Percentiles rank a stretch among this genome's conserved stretches.
Evolutionary conservation across 2,113 vertebrate species (phyloP).

Genomic region (Corvus moneduloides): DNA sequence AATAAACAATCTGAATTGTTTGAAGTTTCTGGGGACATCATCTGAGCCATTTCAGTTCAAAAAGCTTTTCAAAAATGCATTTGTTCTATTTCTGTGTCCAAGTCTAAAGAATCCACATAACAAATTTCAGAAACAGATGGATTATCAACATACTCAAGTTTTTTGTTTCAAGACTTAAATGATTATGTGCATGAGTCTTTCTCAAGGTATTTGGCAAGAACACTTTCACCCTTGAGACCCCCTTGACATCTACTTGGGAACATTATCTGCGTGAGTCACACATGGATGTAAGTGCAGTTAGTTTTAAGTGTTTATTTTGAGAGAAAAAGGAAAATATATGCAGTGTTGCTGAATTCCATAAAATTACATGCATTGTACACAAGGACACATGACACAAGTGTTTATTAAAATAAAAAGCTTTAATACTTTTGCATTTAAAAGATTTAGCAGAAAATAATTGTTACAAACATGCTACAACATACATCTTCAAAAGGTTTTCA

Average conservation of each 20-base stretch:
- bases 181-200: background rate
- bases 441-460: constrained; percentile 64
- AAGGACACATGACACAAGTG: constrained; percentile 14
- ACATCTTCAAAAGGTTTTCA: constrained; percentile 64
- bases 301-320: background rate
- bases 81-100: background rate
- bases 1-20: background rate
- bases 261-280: background rate
- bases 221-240: background rate
- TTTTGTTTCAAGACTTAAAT: background rate
- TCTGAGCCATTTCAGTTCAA: background rate
- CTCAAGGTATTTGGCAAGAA: background rate
- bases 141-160: background rate
- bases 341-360: background rate
- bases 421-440: constrained; percentile 70
- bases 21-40: background rate
- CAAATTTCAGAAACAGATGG: background rate
- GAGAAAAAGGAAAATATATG: background rate
- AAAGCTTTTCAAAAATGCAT: background rate
- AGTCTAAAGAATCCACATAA: background rate
- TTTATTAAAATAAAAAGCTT: constrained; percentile 81
- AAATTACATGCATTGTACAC: background rate
- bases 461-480: constrained; percentile 64
- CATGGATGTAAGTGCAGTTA: background rate
- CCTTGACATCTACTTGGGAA: background rate